Base-by-base conservation (phyloP, 2,888 invertebrate species). In the Anagyrus pseudococci region DNA sequence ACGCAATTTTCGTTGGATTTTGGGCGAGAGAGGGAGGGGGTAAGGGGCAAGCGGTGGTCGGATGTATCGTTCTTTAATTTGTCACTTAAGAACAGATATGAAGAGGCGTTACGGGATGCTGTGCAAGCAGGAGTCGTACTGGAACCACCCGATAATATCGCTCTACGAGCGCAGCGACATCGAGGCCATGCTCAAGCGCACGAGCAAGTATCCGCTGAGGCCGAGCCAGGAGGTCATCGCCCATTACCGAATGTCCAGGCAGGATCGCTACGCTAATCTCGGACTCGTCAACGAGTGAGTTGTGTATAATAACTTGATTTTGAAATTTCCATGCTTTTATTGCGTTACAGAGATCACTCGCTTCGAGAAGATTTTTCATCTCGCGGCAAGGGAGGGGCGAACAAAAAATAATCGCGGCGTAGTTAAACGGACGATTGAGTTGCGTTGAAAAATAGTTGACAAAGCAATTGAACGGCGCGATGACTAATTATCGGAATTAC, bases 281-380 rank as follows among this genome's bases (percentile, higher is more conserved):
- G 94, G 94, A 69, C 85, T 94, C 54, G 91, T 91, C 29, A 93
- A 93, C 78, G 92, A 92, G 89, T 93, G 83, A 87, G 91, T 78
- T 52, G 6, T 26, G 23, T n/a, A n/a, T n/a, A n/a, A n/a, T n/a
- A n/a, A n/a, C n/a, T n/a, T n/a, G n/a, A n/a, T n/a, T n/a, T n/a
- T n/a, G n/a, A n/a, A n/a, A n/a, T n/a, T n/a, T n/a, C n/a, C n/a
- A n/a, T n/a, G n/a, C n/a, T n/a, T n/a, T n/a, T n/a, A n/a, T n/a
- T n/a, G n/a, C 29, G 29, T 29, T 10, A 29, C 29, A 10, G 29
- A 29, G 10, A 7, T 29, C 10, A 29, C 29, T 7, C 29, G 29
- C 10, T 29, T 29, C 29, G 29, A 29, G 29, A 10, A 29, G 10
- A 29, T 29, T 10, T 7, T 29, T 7, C 10, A 10, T 29, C 10